phyloP scores from a whole-genome alignment of 1,140 invertebrate genomes.

The Bombus huntii region DNA sequence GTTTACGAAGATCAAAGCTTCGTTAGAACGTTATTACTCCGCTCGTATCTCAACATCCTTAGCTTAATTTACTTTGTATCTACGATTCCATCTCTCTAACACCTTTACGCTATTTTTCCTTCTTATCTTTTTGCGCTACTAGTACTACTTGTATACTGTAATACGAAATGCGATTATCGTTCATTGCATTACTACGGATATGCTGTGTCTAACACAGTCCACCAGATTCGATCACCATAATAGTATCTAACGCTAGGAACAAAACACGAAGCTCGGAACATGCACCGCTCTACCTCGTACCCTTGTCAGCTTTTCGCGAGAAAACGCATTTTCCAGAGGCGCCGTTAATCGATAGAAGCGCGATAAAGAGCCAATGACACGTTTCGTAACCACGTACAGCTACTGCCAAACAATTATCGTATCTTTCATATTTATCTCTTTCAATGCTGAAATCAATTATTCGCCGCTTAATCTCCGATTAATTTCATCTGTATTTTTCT shows the following conservation, averaged over 20 bases:
- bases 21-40: not conserved
- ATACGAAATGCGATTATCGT: not conserved
- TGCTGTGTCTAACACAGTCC: not conserved
- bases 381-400: not conserved
- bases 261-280: not conserved
- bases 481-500: not conserved
- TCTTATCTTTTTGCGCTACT: not conserved
- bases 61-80: not conserved
- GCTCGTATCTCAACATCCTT: not conserved
- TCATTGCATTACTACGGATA: not conserved
- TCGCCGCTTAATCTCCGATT: not conserved
- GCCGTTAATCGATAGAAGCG: no score
- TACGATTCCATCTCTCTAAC: not conserved
- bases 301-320: not conserved
- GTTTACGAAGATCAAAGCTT: not conserved
- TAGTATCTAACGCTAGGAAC: not conserved
- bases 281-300: no score
- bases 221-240: slow-evolving; percentile 25
- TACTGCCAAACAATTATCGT: not conserved
- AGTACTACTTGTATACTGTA: no score
- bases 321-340: not conserved
- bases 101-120: not conserved
- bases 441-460: not conserved
- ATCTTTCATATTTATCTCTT: not conserved
- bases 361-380: no score